phyloP scores from a whole-genome alignment of 37 sponge, comb jelly and placozoan species.

The Spongia lamella region DNA sequence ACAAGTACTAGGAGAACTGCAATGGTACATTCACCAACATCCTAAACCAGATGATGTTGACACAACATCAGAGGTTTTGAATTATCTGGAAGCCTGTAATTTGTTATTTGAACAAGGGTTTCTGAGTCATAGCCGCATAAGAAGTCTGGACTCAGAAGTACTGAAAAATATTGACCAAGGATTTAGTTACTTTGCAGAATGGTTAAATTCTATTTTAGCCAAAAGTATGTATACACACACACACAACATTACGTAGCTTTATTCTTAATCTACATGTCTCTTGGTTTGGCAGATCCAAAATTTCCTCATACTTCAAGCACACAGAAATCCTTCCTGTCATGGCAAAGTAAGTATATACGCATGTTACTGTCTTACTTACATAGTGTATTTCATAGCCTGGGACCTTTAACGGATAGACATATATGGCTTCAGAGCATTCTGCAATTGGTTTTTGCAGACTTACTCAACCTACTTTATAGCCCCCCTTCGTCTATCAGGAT shows the following conservation, averaged over 20 bases:
- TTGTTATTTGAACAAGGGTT: slow-evolving; percentile 7
- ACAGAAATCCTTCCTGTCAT: slow-evolving; percentile 5
- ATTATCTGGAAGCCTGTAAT: slow-evolving; percentile 12
- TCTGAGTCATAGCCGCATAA: background rate
- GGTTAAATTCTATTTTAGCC: background rate
- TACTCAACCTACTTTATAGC: slow-evolving; percentile 15
- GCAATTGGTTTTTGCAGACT: background rate
- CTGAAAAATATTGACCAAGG: background rate
- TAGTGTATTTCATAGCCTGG: slow-evolving; percentile 19
- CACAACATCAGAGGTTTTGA: too few species aligned
- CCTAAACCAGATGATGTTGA: background rate
- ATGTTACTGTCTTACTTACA: too few species aligned
- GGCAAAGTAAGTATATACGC: slow-evolving; percentile 22
- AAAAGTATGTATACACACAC: slow-evolving; percentile 23
- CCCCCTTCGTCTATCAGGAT: slow-evolving; percentile 12
- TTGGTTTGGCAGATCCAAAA: background rate
- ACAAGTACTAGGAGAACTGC: background rate
- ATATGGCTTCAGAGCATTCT: slow-evolving; percentile 7
- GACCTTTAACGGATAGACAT: slow-evolving; percentile 7
- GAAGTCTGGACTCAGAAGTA: background rate
- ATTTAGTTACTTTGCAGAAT: background rate
- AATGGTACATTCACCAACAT: background rate
- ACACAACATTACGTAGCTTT: too few species aligned
- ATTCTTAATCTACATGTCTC: background rate
- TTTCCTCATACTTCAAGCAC: background rate